Percentiles rank a stretch among this genome's conserved stretches.
These are phyloP conservation scores for Palloptera scutellata DNA, from an alignment of 2,888 invertebrate genomes.

Conservation along the genomic window DNA sequence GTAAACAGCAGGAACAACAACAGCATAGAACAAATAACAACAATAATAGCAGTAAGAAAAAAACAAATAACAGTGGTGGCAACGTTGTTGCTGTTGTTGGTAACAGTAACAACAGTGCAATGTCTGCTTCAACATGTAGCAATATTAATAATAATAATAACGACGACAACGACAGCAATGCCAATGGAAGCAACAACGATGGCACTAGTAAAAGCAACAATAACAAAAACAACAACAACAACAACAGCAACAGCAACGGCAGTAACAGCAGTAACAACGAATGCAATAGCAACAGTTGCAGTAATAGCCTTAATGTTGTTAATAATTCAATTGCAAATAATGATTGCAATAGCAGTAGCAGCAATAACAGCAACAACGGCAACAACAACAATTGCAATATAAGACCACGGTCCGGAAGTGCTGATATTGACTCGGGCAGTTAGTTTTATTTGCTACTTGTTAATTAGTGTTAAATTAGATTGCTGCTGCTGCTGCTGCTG, in stretches of 20 bases:
- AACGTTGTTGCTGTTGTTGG: constrained; percentile 7
- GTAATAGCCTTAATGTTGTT: constrained; percentile 40
- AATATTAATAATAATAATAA: constrained; percentile 34
- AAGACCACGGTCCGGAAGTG: constrained; percentile 37
- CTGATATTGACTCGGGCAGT: constrained; percentile 41
- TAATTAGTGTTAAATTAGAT: neutral
- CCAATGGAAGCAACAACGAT: constrained; percentile 37
- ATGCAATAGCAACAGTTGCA: constrained; percentile 28
- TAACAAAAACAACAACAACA: constrained; percentile 22
- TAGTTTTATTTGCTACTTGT: constrained; percentile 34
- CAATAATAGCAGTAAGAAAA: constrained; percentile 22
- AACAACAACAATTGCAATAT: constrained; percentile 35
- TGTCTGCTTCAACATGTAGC: constrained; percentile 35
- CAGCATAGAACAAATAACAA: constrained; percentile 34
- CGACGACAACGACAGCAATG: constrained; percentile 21
- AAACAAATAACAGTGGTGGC: neutral
- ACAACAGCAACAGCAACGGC: constrained; percentile 17
- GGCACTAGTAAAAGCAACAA: constrained; percentile 10
- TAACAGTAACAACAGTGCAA: constrained; percentile 29
- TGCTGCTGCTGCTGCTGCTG: constrained; percentile 7
- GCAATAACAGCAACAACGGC: constrained; percentile 31
- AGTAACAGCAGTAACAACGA: constrained; percentile 20
- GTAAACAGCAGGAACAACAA: constrained; percentile 34
- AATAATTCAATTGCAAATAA: constrained; percentile 42
- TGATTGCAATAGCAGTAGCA: constrained; percentile 31